phyloP scores from a whole-genome alignment of 2,888 invertebrate species.

The Sphaerolaimus hirsutus region DNA sequence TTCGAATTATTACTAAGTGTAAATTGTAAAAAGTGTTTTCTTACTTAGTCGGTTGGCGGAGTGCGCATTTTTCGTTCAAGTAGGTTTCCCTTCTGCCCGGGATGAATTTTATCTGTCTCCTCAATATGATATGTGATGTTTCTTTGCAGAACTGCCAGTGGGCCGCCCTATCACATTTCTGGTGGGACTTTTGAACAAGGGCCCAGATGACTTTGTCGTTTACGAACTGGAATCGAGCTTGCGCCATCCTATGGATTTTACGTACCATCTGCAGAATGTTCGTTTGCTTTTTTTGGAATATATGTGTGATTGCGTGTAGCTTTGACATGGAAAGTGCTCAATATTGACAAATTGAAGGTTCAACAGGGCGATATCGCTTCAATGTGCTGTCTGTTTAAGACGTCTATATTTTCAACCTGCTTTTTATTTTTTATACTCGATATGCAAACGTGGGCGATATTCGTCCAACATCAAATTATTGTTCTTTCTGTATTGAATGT shows the following conservation, averaged over 20 bases:
- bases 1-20: too few species aligned
- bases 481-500: too few species aligned
- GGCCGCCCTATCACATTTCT: slow-evolving; percentile 76
- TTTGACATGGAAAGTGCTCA: neutral
- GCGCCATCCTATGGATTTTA: slow-evolving; percentile 94
- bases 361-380: too few species aligned
- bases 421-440: neutral
- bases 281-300: slow-evolving; percentile 9
- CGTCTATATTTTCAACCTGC: too few species aligned
- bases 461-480: neutral
- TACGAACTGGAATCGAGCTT: slow-evolving; percentile 89
- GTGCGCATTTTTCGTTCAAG: too few species aligned
- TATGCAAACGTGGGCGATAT: neutral
- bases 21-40: too few species aligned
- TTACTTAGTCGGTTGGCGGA: too few species aligned
- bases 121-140: too few species aligned
- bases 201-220: slow-evolving; percentile 56
- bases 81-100: too few species aligned
- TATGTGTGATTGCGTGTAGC: neutral
- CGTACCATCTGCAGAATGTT: slow-evolving; percentile 79
- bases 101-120: too few species aligned
- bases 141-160: slow-evolving; percentile 55
- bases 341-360: too few species aligned
- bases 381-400: too few species aligned
- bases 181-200: slow-evolving; percentile 84